Percentiles rank a stretch among this genome's conserved stretches.
Conservation (phyloP, 2,797 vertebrate genomes). For the Acanthurus leucopareius region DNA sequence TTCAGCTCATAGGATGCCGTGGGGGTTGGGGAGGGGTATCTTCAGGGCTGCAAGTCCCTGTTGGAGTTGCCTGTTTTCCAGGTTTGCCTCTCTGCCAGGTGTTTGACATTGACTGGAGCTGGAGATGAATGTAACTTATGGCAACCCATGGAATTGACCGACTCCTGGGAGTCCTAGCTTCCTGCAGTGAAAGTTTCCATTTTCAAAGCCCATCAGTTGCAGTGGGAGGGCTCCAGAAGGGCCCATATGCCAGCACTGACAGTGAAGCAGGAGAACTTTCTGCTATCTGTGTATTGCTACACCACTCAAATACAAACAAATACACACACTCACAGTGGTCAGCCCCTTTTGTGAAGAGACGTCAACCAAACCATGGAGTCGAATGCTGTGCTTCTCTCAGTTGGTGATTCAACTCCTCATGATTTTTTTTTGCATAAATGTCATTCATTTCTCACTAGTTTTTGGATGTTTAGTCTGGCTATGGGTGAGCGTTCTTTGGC, state of each 20-base stretch:
- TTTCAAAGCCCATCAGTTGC: constrained; percentile 91
- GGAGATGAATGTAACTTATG: constrained; percentile 91
- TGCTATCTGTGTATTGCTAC: constrained; percentile 43
- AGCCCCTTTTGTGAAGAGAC: constrained; percentile 59
- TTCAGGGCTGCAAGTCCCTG: constrained; percentile 76
- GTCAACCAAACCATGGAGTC: constrained; percentile 83
- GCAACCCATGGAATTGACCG: constrained; percentile 88
- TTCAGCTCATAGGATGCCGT: constrained; percentile 75
- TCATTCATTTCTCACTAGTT: constrained; percentile 77
- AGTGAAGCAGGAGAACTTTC: constrained; percentile 79
- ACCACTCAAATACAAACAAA: constrained; percentile 47
- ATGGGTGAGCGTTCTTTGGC: constrained; percentile 48
- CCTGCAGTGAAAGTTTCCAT: constrained; percentile 92
- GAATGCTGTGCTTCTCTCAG: constrained; percentile 70
- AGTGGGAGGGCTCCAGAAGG: constrained; percentile 85
- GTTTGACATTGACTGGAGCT: constrained; percentile 89
- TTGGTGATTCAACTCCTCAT: constrained; percentile 74
- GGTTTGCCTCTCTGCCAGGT: constrained; percentile 89
- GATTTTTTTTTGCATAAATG: constrained; percentile 78
- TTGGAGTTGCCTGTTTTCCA: constrained; percentile 85
- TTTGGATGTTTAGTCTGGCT: constrained; percentile 67
- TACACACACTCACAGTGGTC: constrained; percentile 35
- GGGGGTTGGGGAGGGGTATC: constrained; percentile 59
- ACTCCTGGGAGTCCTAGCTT: constrained; percentile 88
- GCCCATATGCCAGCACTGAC: constrained; percentile 87